Evolutionary conservation across 53 echinoderm and acorn worm species (phyloP), one percentile per base, ranked within the genome.

Genomic region (Astropecten irregularis): DNA sequence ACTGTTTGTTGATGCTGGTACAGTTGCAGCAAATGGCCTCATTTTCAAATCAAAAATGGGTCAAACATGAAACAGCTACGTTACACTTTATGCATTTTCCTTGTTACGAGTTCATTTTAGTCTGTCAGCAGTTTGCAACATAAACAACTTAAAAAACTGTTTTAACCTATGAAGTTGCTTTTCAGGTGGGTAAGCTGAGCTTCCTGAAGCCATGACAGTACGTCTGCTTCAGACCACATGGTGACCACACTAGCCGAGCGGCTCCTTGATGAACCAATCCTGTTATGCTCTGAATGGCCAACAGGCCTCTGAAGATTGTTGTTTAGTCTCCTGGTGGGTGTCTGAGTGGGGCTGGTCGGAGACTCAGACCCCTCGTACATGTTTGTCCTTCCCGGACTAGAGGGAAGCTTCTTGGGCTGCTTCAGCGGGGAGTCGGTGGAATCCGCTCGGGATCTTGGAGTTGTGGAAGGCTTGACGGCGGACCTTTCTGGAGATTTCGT

Each of bases 131-230:
- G n/a, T n/a, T n/a, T n/a, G n/a, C n/a, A n/a, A n/a, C n/a, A n/a
- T n/a, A n/a, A n/a, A n/a, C n/a, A n/a, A n/a, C n/a, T n/a, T n/a
- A n/a, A n/a, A n/a, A n/a, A n/a, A n/a, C n/a, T n/a, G n/a, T n/a
- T n/a, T n/a, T 66, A 67, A 83, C 83, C 79, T 16, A 62, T 60
- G 48, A 79, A 79, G 44, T 79, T 60, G 8, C 39, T 79, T 21
- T 79, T 79, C 2, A 79, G 79, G 21, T 79, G 79, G 32, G 44
- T 79, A 9, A 79, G 62, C 38, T 79, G 61, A 14, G 61, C 60
- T 4, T 60, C 79, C 47, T 79, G 27, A 0, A 79, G 38, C 79
- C 79, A 79, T 2, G 48, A n/a, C 18, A 61, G 18, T n/a, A 79
- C 79, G 39, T 79, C 79, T 1, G 7, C 30, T 46, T 79, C 61